A percentile compares a stretch with the other conserved stretches of the same genome.
phyloP scores from a whole-genome alignment of 2,888 invertebrate species.

The Coremacera marginata region DNA sequence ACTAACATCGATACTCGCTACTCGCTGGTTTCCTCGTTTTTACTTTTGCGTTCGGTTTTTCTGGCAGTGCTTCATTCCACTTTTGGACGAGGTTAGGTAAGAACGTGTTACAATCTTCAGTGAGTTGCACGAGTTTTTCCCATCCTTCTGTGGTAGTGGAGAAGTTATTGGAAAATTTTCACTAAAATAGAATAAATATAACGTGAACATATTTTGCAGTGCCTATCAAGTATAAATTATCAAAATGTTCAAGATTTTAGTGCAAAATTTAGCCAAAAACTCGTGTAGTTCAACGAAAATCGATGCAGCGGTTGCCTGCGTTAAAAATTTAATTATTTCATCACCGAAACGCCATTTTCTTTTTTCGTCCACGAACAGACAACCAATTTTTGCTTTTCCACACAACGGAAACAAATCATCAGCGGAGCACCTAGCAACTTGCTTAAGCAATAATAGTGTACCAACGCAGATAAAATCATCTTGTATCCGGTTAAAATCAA shows the following conservation, averaged over 20 bases:
- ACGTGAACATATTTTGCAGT: conserved; percentile 27
- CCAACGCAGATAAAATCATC: not conserved
- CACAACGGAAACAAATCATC: conserved; percentile 18
- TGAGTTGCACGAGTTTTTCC: conserved; percentile 54
- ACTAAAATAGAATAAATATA: conserved; percentile 36
- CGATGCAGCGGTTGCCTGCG: conserved; percentile 52
- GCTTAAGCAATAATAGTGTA: not conserved
- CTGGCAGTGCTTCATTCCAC: conserved; percentile 57
- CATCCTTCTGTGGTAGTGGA: conserved; percentile 17
- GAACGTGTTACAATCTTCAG: conserved; percentile 54
- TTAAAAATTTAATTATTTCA: conserved; percentile 64
- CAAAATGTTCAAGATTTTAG: conserved; percentile 55
- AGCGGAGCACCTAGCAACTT: conserved; percentile 9
- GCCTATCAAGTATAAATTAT: not conserved
- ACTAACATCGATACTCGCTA: not conserved
- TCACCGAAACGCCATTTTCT: conserved; percentile 63
- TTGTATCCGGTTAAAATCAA: not conserved
- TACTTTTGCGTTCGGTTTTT: conserved; percentile 19
- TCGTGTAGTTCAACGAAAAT: conserved; percentile 49
- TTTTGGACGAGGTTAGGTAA: conserved; percentile 69
- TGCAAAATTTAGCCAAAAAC: conserved; percentile 61
- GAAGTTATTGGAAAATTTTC: conserved; percentile 28
- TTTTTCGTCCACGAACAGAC: conserved; percentile 64
- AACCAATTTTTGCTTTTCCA: conserved; percentile 59
- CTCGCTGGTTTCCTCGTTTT: not conserved